phyloP scores from a whole-genome alignment of 2,888 invertebrate species.

The Cerceris rybyensis region DNA sequence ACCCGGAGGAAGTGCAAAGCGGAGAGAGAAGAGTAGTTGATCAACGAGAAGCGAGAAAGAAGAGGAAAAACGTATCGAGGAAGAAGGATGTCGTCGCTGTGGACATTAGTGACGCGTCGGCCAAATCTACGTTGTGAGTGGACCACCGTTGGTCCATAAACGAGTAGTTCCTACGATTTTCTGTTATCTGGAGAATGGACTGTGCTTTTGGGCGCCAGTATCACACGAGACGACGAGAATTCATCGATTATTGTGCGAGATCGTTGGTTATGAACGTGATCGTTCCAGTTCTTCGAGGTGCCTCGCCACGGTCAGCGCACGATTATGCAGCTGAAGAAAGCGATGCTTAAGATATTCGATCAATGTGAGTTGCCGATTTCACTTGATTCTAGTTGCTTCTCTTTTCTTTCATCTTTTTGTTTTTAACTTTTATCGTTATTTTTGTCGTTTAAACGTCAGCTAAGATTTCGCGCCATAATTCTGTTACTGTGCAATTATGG shows the following conservation, averaged over 20 bases:
- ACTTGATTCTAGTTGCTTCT: neutral
- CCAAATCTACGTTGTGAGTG: slow-evolving; percentile 43
- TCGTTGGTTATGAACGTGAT: slow-evolving; percentile 50
- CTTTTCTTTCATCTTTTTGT: neutral
- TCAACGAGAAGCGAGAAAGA: slow-evolving; percentile 5
- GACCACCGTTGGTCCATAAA: slow-evolving; percentile 55
- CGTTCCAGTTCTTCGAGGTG: slow-evolving; percentile 49
- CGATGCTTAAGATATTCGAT: slow-evolving; percentile 77
- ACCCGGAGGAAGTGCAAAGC: slow-evolving; percentile 28
- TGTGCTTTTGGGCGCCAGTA: slow-evolving; percentile 34
- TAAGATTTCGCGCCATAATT: neutral
- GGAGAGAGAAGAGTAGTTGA: neutral
- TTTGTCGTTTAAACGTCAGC: neutral
- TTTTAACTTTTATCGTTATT: neutral
- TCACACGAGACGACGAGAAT: slow-evolving; percentile 38
- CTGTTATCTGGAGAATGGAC: slow-evolving; percentile 54
- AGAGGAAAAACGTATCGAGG: slow-evolving; percentile 18
- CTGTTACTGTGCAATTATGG: too few relatives aligned
- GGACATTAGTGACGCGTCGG: slow-evolving; percentile 37
- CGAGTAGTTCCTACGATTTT: slow-evolving; percentile 47
- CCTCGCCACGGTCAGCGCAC: slow-evolving; percentile 61
- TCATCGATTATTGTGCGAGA: slow-evolving; percentile 33
- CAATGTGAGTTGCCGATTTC: slow-evolving; percentile 71
- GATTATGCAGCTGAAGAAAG: slow-evolving; percentile 78
- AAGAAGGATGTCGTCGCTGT: slow-evolving; percentile 56